Evolutionary conservation across 2,797 vertebrate genomes (phyloP).

Genomic region (Neosilurus mollespiculum): DNA sequence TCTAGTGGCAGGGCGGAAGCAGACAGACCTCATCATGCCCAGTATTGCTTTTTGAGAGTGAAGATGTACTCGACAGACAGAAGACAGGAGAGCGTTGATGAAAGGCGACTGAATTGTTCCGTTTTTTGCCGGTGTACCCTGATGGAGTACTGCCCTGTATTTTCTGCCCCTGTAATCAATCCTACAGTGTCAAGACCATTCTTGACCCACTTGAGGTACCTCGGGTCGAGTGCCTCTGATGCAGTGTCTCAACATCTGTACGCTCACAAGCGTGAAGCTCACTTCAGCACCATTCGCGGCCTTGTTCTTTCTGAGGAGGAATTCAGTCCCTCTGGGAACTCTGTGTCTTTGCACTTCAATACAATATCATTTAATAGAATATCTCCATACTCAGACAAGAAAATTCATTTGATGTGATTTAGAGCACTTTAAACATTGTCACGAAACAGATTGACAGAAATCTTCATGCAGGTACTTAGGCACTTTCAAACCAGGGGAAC

Average conservation of each 20-base stretch:
- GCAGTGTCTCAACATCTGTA: not conserved
- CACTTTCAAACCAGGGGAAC: not conserved
- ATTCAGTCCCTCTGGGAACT: not conserved
- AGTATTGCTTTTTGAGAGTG: conserved; percentile 10
- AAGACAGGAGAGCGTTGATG: conserved; percentile 1
- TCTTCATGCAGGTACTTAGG: too few relatives aligned
- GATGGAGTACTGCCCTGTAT: conserved; percentile 22
- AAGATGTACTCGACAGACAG: not conserved
- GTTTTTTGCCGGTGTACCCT: conserved; percentile 9
- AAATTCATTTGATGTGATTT: not conserved
- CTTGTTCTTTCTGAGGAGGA: not conserved
- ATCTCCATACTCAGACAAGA: not conserved
- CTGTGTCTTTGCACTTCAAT: not conserved
- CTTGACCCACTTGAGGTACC: conserved; percentile 21
- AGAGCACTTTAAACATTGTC: not conserved
- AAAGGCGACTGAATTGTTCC: conserved; percentile 11
- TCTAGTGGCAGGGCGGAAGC: not conserved
- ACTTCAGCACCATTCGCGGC: not conserved
- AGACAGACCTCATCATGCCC: not conserved
- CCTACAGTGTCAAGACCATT: conserved; percentile 5
- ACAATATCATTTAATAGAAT: not conserved
- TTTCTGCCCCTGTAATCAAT: conserved; percentile 34
- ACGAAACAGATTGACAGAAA: not conserved
- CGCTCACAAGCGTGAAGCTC: not conserved
- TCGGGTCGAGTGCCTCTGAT: not conserved